Percentiles rank a stretch among this genome's conserved stretches.
Conservation (phyloP, 1,140 invertebrate genomes). For the Drosophila albomicans region DNA sequence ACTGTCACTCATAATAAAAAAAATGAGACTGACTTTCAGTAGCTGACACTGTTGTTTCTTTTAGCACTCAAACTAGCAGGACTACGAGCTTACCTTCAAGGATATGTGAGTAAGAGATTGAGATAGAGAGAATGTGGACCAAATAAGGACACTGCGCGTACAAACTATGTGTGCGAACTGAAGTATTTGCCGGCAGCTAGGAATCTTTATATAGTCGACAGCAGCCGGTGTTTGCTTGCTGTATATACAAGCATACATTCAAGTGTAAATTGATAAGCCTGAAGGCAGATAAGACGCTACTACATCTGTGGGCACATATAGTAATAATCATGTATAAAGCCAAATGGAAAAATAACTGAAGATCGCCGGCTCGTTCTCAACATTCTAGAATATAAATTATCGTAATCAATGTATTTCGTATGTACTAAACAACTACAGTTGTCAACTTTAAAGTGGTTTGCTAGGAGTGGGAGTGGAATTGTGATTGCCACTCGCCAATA, state of each 20-base stretch:
- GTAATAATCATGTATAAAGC: constrained; percentile 2
- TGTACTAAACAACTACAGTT: constrained; percentile 8
- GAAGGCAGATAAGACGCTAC: constrained; percentile 28
- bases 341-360: constrained; percentile 6
- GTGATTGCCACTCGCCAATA: not conserved
- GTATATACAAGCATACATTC: constrained; percentile 26
- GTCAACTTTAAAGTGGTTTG: constrained; percentile 6
- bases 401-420: constrained; percentile 20
- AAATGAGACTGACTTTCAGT: not conserved
- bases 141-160: constrained; percentile 48
- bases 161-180: constrained; percentile 58
- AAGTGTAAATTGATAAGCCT: constrained; percentile 36
- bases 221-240: constrained; percentile 48
- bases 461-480: not conserved
- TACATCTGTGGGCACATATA: constrained; percentile 1
- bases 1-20: not conserved
- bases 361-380: constrained; percentile 4
- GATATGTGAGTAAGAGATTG: not conserved
- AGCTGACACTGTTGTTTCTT: not conserved
- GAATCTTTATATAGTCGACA: constrained; percentile 66
- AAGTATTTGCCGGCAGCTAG: constrained; percentile 35
- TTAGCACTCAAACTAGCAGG: not conserved
- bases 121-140: constrained; percentile 29
- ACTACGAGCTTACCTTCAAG: constrained; percentile 43
- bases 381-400: constrained; percentile 8